phyloP scores from a whole-genome alignment of 2,888 invertebrate species.

The Melikaiella ostensackeni region DNA sequence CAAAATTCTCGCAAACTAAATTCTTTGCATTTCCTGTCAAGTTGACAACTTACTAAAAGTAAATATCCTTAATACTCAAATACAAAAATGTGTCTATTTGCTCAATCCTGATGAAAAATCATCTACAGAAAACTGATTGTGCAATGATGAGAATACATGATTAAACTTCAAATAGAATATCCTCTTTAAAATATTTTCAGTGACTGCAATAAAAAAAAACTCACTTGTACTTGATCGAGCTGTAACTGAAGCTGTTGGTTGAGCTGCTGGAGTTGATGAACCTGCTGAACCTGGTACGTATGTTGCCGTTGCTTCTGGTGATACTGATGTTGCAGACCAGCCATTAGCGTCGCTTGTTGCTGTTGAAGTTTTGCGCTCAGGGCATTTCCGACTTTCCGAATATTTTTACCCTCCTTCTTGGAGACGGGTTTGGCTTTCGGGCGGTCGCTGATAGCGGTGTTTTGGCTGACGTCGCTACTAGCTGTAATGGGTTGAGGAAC shows the following conservation, averaged over 20 bases:
- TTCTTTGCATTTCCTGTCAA: no score
- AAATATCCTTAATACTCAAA: no score
- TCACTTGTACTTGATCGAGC: conserved; percentile 71
- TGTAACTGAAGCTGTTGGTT: conserved; percentile 74
- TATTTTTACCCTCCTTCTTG: conserved; percentile 88
- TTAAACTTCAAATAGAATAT: background rate
- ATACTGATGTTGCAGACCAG: conserved; percentile 66
- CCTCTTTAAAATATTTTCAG: background rate
- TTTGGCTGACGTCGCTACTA: conserved; percentile 81
- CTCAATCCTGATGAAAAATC: conserved; percentile 12
- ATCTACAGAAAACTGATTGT: conserved; percentile 28
- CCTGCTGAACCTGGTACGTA: conserved; percentile 71
- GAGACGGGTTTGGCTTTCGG: conserved; percentile 90
- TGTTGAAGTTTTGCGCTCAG: conserved; percentile 60
- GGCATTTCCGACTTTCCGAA: conserved; percentile 65
- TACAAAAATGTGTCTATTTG: background rate
- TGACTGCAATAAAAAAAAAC: background rate
- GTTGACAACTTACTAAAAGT: no score
- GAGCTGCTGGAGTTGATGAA: conserved; percentile 74
- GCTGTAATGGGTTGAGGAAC: conserved; percentile 77
- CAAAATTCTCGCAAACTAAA: no score
- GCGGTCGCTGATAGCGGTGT: conserved; percentile 89
- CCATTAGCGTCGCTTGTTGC: conserved; percentile 68
- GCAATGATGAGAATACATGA: conserved; percentile 29
- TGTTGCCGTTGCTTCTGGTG: conserved; percentile 59